phyloP scores from a whole-genome alignment of 1,140 invertebrate species.

The Araneus ventricosus region DNA sequence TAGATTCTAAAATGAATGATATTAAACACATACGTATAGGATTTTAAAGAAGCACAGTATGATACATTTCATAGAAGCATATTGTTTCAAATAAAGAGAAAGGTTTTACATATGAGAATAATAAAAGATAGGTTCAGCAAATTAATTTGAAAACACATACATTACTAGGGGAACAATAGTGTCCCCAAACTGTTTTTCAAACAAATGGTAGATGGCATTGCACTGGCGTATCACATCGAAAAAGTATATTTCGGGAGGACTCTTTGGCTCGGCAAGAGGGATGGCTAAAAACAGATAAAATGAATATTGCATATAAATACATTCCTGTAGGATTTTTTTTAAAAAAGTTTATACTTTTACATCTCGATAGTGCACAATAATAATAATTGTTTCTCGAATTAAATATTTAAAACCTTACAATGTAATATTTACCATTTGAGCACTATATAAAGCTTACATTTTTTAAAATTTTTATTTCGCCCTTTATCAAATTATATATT shows the following conservation, averaged over 20 bases:
- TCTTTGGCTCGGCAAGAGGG: constrained; percentile 92
- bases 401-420: too few relatives aligned
- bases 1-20: too few relatives aligned
- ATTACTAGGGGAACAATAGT: constrained; percentile 92
- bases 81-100: background rate
- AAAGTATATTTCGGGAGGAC: constrained; percentile 93
- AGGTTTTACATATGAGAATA: background rate
- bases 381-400: too few relatives aligned
- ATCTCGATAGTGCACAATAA: too few relatives aligned
- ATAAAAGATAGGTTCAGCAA: background rate
- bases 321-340: background rate
- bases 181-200: constrained; percentile 97
- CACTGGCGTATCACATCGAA: constrained; percentile 96
- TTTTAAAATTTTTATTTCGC: too few relatives aligned
- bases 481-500: too few relatives aligned
- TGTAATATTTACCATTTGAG: too few relatives aligned
- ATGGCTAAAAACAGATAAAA: constrained; percentile 80
- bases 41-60: too few relatives aligned
- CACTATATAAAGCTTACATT: too few relatives aligned
- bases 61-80: background rate
- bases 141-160: constrained; percentile 82
- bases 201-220: constrained; percentile 96
- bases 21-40: too few relatives aligned
- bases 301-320: background rate
- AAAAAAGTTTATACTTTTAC: too few relatives aligned